Percentiles rank a stretch among this genome's conserved stretches.
phyloP scores from a whole-genome alignment of 2,113 vertebrate species.

The Xerus inauris region DNA sequence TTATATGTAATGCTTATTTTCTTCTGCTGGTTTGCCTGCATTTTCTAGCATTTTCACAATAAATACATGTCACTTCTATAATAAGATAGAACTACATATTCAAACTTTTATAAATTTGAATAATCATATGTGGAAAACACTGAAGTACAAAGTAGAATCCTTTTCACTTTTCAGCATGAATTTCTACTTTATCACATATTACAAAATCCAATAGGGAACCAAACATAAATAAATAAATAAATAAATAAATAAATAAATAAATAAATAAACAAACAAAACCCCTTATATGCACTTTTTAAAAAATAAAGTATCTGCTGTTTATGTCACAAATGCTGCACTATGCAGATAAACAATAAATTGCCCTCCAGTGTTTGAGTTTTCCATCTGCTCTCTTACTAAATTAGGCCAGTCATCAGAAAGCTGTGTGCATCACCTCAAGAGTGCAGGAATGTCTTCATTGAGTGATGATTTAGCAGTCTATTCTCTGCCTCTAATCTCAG shows the following conservation, averaged over 20 bases:
- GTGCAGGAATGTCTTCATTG: neutral
- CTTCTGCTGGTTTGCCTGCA: neutral
- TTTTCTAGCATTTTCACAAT: neutral
- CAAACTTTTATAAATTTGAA: neutral
- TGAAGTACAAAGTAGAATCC: neutral
- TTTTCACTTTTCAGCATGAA: neutral
- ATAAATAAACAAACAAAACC: neutral
- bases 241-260: neutral
- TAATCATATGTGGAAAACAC: neutral
- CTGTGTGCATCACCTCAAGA: fast-evolving
- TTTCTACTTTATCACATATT: neutral
- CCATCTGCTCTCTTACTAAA: neutral
- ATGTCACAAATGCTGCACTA: slow-evolving; percentile 40
- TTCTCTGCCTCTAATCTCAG: neutral
- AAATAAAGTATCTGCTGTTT: neutral
- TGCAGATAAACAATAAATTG: slow-evolving; percentile 26
- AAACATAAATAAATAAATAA: neutral
- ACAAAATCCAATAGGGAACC: neutral
- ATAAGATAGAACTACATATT: neutral
- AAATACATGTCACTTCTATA: neutral
- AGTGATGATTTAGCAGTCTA: neutral
- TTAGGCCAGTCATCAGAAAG: slow-evolving; percentile 7
- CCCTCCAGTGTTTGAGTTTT: neutral
- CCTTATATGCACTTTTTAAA: neutral
- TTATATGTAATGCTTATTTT: neutral